Evolutionary conservation across 2,797 vertebrate species (phyloP), one percentile per base, ranked within the genome.

Genomic region (Alfaro cultratus): DNA sequence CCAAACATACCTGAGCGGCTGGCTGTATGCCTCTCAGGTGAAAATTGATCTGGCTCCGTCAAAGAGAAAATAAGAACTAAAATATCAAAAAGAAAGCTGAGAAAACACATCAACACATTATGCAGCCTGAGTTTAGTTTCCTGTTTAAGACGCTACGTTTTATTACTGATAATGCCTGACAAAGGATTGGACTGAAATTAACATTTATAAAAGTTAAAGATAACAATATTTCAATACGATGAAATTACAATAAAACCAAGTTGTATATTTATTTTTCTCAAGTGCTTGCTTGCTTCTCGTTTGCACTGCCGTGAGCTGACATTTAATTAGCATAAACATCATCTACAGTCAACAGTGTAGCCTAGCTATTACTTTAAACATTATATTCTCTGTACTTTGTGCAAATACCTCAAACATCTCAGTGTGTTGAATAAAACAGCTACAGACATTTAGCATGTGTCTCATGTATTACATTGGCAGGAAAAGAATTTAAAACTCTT

Each of bases 1-100:
- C 76, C 73, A 77, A 81, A 85, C 31, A 68, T 26, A 4, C 60
- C 1, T 3, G 80, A 86, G 82, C 64, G 83, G 79, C 86, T 21
- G 77, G 76, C 64, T 8, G 73, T 0, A 6, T 1, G 36, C 21
- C 18, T 77, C 83, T 83, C 75, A 60, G 81, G 79, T 78, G 81
- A 75, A 31, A 84, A 88, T 71, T 60, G 79, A 67, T 85, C 39
- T 29, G 39, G 80, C 76, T 60, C 80, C 70, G 49, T 41, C 68
- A 46, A 46, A 80, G 53, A 57, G 1, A 26, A 45, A 18, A 62
- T 3, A 23, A 82, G 49, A 5, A 73, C 36, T 64, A 53, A 77
- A 81, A 73, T 60, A 55, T 29, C 77, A 16, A 53, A 41, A 73
- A 57, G 46, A 7, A 9, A 53, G 77, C 62, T n/a, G 76, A 64